Percentiles rank a stretch among this genome's conserved stretches.
phyloP scores from a whole-genome alignment of 2,888 invertebrate species.

The Reticulitermes lucifugus region DNA sequence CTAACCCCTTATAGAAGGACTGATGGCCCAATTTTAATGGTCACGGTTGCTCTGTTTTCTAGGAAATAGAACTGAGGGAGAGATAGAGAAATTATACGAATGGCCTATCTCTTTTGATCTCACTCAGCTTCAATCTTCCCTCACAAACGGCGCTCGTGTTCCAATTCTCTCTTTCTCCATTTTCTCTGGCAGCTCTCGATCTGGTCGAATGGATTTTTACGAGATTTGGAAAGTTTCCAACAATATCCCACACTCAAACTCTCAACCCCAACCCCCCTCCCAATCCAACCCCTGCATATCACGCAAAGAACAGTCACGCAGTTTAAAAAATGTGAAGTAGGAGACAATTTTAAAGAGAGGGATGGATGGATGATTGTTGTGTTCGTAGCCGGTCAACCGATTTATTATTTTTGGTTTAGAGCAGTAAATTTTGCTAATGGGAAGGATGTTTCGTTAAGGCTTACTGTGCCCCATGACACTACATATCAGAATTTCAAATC shows the following conservation, averaged over 20 bases:
- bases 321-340: conserved; percentile 31
- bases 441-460: neutral
- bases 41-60: conserved; percentile 24
- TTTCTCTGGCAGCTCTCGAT: conserved; percentile 35
- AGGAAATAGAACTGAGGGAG: neutral
- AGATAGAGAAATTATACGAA: conserved; percentile 43
- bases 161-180: neutral
- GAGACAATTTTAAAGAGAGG: neutral
- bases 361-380: neutral
- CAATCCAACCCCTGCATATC: neutral
- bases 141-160: neutral
- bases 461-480: neutral
- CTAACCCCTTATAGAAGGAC: conserved; percentile 6
- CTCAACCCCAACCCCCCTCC: conserved; percentile 10
- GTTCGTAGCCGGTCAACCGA: neutral
- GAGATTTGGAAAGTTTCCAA: conserved; percentile 48
- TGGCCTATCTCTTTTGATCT: conserved; percentile 36
- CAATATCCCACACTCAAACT: conserved; percentile 27
- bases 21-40: conserved; percentile 48
- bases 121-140: conserved; percentile 38
- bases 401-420: neutral
- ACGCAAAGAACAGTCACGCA: conserved; percentile 27
- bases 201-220: conserved; percentile 50
- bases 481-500: neutral
- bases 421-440: neutral